Base-by-base conservation (phyloP, 1,140 invertebrate species). In the Trichonephila inaurata region DNA sequence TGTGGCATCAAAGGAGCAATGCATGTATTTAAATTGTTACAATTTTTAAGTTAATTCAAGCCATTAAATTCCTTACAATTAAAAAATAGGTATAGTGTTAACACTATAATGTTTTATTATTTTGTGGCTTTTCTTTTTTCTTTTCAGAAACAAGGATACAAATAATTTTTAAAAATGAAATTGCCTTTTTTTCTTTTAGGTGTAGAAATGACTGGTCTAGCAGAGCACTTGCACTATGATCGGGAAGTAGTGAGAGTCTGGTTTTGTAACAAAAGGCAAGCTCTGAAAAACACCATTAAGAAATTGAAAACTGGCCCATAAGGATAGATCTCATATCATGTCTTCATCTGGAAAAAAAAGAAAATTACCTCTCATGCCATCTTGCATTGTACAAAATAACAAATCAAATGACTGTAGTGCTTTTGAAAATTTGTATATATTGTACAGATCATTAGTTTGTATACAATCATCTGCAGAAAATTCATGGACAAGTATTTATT, bases 231-330 rank as follows among this genome's bases (percentile, higher is more conserved):
- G 60, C 98, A 98, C 93, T 99, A 99, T 96, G 99, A 99, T 95
- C 96, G 99, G 91, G 99, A 99, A 97, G 99, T 99, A 24, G 99
- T 99, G 95, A 97, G 99, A 96, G 99, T 99, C 96, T 99, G 99
- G 99, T 99, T 99, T 96, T 99, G 99, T 96, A 99, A 99, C 96
- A 99, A 99, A 96, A 97, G 99, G 94, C 99, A 99, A 96, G 98
- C 98, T 0, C 96, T 99, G 66, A 99, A 99, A 96, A 99, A 99
- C 96, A 99, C 98, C 16, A 98, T 96, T 40, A 96, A 96, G 94
- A 96, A 96, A 95, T 94, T 96, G 28, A 96, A 96, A 90, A 81
- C 66, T 66, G 94, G 72, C 21, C 33, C 88, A 12, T 44, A 40
- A 91, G 91, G 85, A 92, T 33, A 77, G 44, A 60, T 81, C 18